A percentile compares a stretch with the other conserved stretches of the same genome.
Conservation (phyloP, 2,888 invertebrate genomes). For the Polymixis flavicincta region DNA sequence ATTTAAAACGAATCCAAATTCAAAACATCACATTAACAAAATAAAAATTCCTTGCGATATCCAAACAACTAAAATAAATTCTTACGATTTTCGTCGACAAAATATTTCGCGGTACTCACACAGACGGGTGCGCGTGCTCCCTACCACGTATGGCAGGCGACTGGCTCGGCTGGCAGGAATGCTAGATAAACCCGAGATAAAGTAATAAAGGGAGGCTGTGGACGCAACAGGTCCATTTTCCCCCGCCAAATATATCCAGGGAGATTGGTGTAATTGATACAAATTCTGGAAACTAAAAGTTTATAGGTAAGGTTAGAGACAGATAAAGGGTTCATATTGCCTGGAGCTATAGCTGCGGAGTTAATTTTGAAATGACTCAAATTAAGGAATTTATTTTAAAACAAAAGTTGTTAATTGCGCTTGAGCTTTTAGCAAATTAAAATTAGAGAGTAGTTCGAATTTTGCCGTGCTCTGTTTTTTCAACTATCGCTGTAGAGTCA, state of each 20-base stretch:
- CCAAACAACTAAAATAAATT: conserved; percentile 3
- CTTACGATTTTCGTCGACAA: conserved; percentile 24
- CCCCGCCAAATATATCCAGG: conserved; percentile 31
- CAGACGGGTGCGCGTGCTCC: conserved; percentile 30
- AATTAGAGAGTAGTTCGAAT: not conserved
- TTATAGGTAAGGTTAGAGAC: not conserved
- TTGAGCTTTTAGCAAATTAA: not conserved
- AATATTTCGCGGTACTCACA: conserved; percentile 36
- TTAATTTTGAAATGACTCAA: not conserved
- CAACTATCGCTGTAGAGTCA: not conserved
- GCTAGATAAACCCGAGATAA: conserved; percentile 37
- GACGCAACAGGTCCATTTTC: conserved; percentile 75
- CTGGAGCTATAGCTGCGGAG: not conserved
- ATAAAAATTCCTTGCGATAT: not conserved
- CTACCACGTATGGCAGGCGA: conserved; percentile 22
- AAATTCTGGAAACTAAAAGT: conserved; percentile 1
- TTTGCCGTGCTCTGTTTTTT: not conserved
- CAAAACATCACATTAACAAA: not conserved
- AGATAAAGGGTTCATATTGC: not conserved
- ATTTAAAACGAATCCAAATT: not conserved
- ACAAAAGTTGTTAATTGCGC: not conserved
- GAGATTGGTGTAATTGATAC: conserved; percentile 29
- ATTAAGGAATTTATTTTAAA: not conserved
- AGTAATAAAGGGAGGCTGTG: conserved; percentile 52
- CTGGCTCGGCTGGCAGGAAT: conserved; percentile 30